phyloP scores from a whole-genome alignment of 2,113 vertebrate species.

The Dasyornis broadbenti region DNA sequence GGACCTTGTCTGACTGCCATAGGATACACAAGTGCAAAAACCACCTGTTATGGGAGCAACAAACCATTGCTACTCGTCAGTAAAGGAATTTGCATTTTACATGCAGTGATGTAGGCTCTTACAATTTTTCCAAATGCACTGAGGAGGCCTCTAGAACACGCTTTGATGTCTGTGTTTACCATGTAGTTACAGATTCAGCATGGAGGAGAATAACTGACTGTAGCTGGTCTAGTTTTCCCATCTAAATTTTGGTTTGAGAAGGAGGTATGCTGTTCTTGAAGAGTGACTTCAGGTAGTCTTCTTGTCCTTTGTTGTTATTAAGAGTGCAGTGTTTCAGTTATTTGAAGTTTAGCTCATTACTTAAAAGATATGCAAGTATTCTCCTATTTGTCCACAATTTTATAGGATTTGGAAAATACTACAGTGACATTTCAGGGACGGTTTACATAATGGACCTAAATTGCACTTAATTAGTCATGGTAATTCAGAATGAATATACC shows the following conservation, averaged over 20 bases:
- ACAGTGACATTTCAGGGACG: neutral
- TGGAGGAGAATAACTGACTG: neutral
- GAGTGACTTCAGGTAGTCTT: neutral
- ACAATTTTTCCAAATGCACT: neutral
- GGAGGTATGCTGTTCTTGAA: neutral
- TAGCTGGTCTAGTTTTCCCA: neutral
- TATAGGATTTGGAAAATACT: neutral
- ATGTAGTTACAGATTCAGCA: neutral
- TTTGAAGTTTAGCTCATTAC: neutral
- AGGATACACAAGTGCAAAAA: neutral
- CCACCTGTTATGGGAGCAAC: neutral
- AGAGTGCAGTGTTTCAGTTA: neutral
- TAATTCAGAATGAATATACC: neutral
- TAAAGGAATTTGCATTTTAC: neutral
- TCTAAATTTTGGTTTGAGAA: neutral
- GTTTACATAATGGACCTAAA: neutral
- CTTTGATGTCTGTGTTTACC: fast-evolving
- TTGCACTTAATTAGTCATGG: neutral
- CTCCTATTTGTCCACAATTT: neutral
- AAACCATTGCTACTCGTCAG: neutral
- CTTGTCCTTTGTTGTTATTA: neutral
- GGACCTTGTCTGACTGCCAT: neutral
- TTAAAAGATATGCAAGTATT: neutral
- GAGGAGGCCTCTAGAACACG: neutral
- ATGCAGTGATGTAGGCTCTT: neutral